Base-by-base conservation (phyloP, 2,888 invertebrate genomes). In the Crioceris asparagi region DNA sequence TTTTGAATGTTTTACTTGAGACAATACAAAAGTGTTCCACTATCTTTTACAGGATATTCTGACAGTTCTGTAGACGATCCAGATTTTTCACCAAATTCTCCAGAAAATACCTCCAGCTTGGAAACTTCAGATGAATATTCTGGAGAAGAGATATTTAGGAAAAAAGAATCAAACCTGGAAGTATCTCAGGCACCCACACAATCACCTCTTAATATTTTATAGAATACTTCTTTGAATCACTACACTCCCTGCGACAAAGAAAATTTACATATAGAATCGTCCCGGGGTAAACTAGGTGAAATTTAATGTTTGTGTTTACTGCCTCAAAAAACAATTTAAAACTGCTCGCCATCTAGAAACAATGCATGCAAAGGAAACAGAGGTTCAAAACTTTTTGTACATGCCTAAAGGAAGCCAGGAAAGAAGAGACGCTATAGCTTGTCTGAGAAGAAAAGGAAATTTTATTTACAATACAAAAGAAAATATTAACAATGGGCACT, bases 251-350 rank as follows among this genome's bases (percentile, higher is more conserved):
- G 40, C 34, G 30, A 40, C 25, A 36, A 40, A 11, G 18, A 29
- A 17, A 23, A 36, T 4, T n/a, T 36, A 14, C 5, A 17, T 35
- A 35, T 41, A 5, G 18, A 29, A 12, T n/a, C 14, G 32, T 35
- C 41, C 2, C 26, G 29, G 32, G 35, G 23, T 8, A 23, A 14
- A 21, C 12, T 17, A 12, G 38, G 35, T 6, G 35, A 23, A 38
- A 31, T 8, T 15, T n/a, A 38, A 41, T 21, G 17, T 34, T 38
- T 38, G 35, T 17, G 18, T 27, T 7, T 41, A 31, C 25, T 41
- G 41, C 17, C 8, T 31, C 10, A 41, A 30, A 23, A 41, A 37
- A 29, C 38, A 41, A 35, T 19, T 14, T 8, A 41, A 41, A 31
- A 30, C 38, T 35, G 31, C 31, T 17, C 34, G 38, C 15, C 39